Conservation (phyloP, 2,888 invertebrate genomes). For the Opisthograptis luteolata region DNA sequence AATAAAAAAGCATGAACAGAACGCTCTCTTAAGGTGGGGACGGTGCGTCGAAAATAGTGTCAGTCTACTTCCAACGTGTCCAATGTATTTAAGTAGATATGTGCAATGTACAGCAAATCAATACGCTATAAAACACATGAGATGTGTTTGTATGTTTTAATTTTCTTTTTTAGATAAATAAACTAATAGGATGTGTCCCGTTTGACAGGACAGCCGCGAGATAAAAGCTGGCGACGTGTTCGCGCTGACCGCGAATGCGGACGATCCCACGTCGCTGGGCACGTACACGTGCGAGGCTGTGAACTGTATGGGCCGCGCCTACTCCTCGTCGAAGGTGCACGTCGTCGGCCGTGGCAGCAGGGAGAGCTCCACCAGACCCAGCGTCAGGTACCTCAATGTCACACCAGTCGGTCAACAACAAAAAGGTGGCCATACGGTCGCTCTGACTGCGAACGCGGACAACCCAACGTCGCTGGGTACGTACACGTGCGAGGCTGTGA, state of each 20-base stretch:
- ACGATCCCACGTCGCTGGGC: constrained; percentile 93
- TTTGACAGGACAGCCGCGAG: constrained; percentile 91
- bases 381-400: constrained; percentile 82
- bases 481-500: constrained; percentile 94
- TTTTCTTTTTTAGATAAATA: no score
- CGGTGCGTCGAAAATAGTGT: no score
- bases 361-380: constrained; percentile 88
- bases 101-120: no score
- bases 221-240: constrained; percentile 96
- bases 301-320: constrained; percentile 94
- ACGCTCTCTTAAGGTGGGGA: no score
- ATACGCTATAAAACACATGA: no score
- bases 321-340: constrained; percentile 93
- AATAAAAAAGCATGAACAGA: no score
- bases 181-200: no score
- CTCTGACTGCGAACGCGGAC: constrained; percentile 91
- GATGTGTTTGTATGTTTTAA: no score
- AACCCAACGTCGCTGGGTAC: constrained; percentile 94
- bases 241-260: constrained; percentile 92
- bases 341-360: constrained; percentile 89
- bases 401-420: background rate
- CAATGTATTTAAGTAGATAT: no score
- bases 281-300: constrained; percentile 94
- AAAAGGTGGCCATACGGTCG: constrained; percentile 95
- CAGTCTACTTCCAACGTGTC: no score